These are phyloP conservation scores for Nylanderia fulva DNA, from an alignment of 1,140 invertebrate species.

Conservation along the genomic window DNA sequence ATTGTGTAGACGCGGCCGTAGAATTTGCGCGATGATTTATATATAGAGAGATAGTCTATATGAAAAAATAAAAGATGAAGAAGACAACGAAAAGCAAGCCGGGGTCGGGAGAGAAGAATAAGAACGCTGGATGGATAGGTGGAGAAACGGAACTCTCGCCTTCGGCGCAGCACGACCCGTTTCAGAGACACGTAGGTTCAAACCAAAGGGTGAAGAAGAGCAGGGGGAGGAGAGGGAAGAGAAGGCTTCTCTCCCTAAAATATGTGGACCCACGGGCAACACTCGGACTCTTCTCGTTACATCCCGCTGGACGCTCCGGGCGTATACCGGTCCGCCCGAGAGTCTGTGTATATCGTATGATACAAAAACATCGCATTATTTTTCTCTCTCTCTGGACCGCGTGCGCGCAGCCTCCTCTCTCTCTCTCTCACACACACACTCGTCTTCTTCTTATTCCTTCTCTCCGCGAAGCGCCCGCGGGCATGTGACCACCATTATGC, in stretches of 20 bases:
- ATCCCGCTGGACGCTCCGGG: slow-evolving; percentile 77
- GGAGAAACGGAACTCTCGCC: slow-evolving; percentile 68
- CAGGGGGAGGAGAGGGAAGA: slow-evolving; percentile 56
- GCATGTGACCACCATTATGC: slow-evolving; percentile 83
- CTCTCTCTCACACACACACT: too few species aligned
- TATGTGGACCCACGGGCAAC: slow-evolving; percentile 82
- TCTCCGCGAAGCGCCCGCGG: slow-evolving; percentile 69
- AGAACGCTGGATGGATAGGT: slow-evolving; percentile 36
- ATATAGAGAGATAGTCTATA: slow-evolving; percentile 1
- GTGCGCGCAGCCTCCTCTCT: slow-evolving; percentile 19
- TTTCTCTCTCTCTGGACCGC: slow-evolving; percentile 74
- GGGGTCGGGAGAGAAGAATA: background rate
- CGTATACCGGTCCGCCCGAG: slow-evolving; percentile 70
- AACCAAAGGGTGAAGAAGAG: slow-evolving; percentile 73
- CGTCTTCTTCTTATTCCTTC: slow-evolving; percentile 65
- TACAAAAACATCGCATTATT: slow-evolving; percentile 85
- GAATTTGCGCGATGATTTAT: background rate
- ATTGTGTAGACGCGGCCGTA: background rate
- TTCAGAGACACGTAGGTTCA: slow-evolving; percentile 82
- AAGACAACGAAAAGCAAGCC: slow-evolving; percentile 27
- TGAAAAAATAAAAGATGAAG: background rate
- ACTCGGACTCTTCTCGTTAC: slow-evolving; percentile 84
- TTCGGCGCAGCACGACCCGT: slow-evolving; percentile 81
- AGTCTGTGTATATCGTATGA: slow-evolving; percentile 82
- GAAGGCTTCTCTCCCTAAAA: slow-evolving; percentile 84